Evolutionary conservation across 2,797 vertebrate genomes (phyloP).

Genomic region (Graptemys geographica): DNA sequence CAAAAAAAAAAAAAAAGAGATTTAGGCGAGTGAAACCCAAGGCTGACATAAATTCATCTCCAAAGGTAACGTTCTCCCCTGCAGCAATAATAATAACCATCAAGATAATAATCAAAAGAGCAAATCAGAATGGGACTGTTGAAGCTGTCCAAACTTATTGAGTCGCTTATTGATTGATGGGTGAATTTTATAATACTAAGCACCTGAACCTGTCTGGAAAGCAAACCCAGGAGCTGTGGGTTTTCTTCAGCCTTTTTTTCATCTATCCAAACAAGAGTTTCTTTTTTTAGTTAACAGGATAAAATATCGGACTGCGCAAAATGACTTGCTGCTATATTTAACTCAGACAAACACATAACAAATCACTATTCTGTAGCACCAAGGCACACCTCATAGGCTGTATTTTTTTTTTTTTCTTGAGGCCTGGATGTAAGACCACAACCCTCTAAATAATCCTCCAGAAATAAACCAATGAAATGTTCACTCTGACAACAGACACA

Average conservation of each 20-base stretch:
- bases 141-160: not conserved
- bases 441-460: constrained; percentile 88
- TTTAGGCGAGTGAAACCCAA: not conserved
- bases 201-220: constrained; percentile 58
- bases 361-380: constrained; percentile 82
- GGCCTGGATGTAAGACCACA: constrained; percentile 84
- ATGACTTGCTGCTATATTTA: constrained; percentile 83
- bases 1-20: constrained; percentile 51
- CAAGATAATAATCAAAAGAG: not conserved
- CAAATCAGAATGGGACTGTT: not conserved
- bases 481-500: constrained; percentile 84
- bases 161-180: constrained; percentile 41
- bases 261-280: constrained; percentile 73
- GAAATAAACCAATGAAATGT: constrained; percentile 86
- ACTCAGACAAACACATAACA: constrained; percentile 86
- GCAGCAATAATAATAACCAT: not conserved
- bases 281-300: constrained; percentile 61
- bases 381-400: constrained; percentile 80
- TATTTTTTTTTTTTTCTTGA: constrained; percentile 76
- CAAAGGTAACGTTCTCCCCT: not conserved
- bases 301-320: constrained; percentile 69
- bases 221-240: constrained; percentile 21
- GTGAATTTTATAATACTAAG: constrained; percentile 21
- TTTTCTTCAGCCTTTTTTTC: constrained; percentile 71
- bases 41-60: not conserved